These are phyloP conservation scores for Drosophila ercepeae DNA, from an alignment of 1,140 invertebrate species.

Conservation along the genomic window DNA sequence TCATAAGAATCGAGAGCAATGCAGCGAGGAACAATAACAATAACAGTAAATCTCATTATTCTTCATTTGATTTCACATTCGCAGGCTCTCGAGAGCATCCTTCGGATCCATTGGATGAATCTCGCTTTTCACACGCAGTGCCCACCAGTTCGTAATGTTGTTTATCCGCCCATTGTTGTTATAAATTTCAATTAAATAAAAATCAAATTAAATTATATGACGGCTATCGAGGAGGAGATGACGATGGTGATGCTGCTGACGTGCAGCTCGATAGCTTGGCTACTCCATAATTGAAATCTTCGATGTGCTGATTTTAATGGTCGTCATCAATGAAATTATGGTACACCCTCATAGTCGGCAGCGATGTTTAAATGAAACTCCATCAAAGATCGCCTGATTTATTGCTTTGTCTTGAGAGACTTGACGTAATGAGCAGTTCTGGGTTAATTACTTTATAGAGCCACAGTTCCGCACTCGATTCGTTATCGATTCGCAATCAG, in stretches of 20 bases:
- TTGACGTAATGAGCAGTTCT: constrained; percentile 26
- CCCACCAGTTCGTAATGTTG: constrained; percentile 30
- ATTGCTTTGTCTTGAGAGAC: constrained; percentile 54
- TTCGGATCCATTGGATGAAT: constrained; percentile 33
- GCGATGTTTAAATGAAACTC: constrained; percentile 1
- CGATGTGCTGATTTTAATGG: constrained; percentile 65
- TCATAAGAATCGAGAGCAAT: constrained; percentile 40
- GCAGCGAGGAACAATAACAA: constrained; percentile 39
- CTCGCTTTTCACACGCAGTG: constrained; percentile 42
- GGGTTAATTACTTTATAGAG: constrained; percentile 58
- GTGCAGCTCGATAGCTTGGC: constrained; percentile 19
- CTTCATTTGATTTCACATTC: constrained; percentile 73
- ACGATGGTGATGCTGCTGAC: constrained; percentile 11
- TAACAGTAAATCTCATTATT: constrained; percentile 73
- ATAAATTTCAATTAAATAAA: constrained; percentile 77
- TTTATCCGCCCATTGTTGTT: constrained; percentile 62
- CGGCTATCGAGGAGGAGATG: constrained; percentile 54
- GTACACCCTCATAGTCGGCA: constrained; percentile 1
- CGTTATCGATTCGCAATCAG: constrained; percentile 70
- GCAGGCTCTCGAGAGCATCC: constrained; percentile 38
- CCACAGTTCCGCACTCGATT: constrained; percentile 27
- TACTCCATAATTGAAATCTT: constrained; percentile 67
- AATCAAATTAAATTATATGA: constrained; percentile 74
- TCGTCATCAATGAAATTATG: constrained; percentile 37
- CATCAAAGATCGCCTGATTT: constrained; percentile 51